Percentiles rank a stretch among this genome's conserved stretches.
These are phyloP conservation scores for Limnephilus rhombicus DNA, from an alignment of 2,888 invertebrate species.

Conservation along the genomic window DNA sequence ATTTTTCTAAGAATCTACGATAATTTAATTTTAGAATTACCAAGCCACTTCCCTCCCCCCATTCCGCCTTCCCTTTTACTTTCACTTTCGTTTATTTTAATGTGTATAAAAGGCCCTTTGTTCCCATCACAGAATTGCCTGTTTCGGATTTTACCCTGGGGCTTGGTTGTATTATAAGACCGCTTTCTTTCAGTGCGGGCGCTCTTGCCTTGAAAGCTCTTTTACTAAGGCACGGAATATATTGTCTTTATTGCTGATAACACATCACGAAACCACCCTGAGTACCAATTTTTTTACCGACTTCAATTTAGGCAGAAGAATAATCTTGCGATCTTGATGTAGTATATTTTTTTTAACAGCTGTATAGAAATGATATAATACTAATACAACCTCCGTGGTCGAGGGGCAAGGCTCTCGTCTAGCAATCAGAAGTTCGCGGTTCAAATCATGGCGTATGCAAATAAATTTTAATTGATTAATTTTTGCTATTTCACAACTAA, in stretches of 20 bases:
- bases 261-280: not conserved
- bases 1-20: not conserved
- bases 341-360: not conserved
- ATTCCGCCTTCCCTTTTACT: not conserved
- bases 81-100: slow-evolving; percentile 5
- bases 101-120: slow-evolving; percentile 7
- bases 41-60: not conserved
- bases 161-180: not conserved
- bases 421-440: no score
- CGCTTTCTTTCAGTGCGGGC: not conserved
- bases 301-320: not conserved
- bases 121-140: slow-evolving; percentile 13
- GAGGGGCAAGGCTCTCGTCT: no score
- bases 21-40: not conserved
- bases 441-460: no score
- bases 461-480: no score
- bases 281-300: not conserved
- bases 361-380: not conserved
- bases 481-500: no score
- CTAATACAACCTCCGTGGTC: no score
- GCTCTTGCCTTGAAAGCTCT: not conserved
- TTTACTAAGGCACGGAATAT: not conserved
- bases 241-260: slow-evolving; percentile 5
- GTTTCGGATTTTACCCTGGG: slow-evolving; percentile 1
- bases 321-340: not conserved